Conservation (phyloP, 2,113 vertebrate species). For the Crypturellus undulatus region DNA sequence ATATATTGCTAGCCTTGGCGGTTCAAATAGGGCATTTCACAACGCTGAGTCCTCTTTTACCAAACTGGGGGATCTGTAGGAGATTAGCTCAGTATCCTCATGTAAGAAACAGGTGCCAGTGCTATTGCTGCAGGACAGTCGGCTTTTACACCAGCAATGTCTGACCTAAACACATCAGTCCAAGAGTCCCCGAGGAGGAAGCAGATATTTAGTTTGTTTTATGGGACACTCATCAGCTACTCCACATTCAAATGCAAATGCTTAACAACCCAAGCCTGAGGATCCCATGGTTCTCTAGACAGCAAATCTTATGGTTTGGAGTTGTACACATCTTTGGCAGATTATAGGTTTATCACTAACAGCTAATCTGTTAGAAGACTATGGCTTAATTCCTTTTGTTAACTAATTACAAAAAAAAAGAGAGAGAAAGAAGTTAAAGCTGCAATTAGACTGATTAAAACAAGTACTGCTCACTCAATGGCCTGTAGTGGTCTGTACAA, state of each 20-base stretch:
- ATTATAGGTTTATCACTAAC: constrained; percentile 63
- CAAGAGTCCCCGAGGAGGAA: not conserved
- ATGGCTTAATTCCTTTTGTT: constrained; percentile 61
- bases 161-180: not conserved
- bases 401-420: constrained; percentile 29
- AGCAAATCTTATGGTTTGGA: constrained; percentile 29
- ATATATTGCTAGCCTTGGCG: not conserved
- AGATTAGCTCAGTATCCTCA: not conserved
- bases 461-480: constrained; percentile 15
- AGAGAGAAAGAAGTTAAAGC: constrained; percentile 12
- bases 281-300: constrained; percentile 54
- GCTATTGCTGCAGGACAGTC: not conserved
- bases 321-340: constrained; percentile 60
- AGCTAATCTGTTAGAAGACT: constrained; percentile 43
- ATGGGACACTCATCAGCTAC: not conserved
- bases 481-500: not conserved
- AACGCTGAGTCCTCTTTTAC: not conserved
- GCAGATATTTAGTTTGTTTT: not conserved
- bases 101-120: not conserved
- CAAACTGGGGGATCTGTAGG: not conserved
- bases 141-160: not conserved
- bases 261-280: constrained; percentile 31
- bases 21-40: not conserved
- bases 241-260: constrained; percentile 37
- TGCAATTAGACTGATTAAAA: constrained; percentile 47